Conservation (phyloP, 2,797 vertebrate genomes). For the Sphaeramia orbicularis region DNA sequence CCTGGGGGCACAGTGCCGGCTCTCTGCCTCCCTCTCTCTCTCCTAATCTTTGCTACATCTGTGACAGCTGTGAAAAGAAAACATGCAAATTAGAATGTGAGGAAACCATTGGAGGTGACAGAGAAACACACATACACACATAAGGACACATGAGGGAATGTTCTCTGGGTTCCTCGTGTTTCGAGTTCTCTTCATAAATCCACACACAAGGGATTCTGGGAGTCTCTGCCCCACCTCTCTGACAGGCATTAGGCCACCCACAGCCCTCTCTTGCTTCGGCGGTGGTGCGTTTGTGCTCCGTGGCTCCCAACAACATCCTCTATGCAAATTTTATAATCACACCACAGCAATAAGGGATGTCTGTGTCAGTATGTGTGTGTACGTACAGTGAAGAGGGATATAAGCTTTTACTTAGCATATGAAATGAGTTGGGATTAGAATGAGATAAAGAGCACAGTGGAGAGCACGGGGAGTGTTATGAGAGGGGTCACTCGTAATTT, state of each 20-base stretch:
- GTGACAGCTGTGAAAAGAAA: constrained; percentile 72
- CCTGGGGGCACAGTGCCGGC: constrained; percentile 46
- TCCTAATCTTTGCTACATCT: constrained; percentile 64
- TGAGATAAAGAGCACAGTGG: constrained; percentile 75
- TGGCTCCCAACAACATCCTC: constrained; percentile 61
- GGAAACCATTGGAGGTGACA: constrained; percentile 50
- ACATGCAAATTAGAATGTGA: constrained; percentile 72
- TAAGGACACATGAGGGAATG: constrained; percentile 37
- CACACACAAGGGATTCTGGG: constrained; percentile 56
- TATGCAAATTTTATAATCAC: constrained; percentile 83
- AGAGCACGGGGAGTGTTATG: constrained; percentile 69
- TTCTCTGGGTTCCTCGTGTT: constrained; percentile 58
- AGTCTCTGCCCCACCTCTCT: constrained; percentile 65
- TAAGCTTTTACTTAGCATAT: constrained; percentile 85
- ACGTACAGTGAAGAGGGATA: constrained; percentile 73
- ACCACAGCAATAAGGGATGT: constrained; percentile 59
- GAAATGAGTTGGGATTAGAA: constrained; percentile 84
- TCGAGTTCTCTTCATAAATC: constrained; percentile 56
- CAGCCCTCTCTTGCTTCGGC: constrained; percentile 53
- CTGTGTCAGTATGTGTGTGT: constrained; percentile 52
- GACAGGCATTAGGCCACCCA: constrained; percentile 73
- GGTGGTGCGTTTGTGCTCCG: constrained; percentile 46
- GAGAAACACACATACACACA: constrained; percentile 27
- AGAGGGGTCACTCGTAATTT: constrained; percentile 80
- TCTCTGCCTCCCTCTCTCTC: constrained; percentile 43